Evolutionary conservation across 1,140 invertebrate species (phyloP).

Genomic region (Drosophila tropicalis): DNA sequence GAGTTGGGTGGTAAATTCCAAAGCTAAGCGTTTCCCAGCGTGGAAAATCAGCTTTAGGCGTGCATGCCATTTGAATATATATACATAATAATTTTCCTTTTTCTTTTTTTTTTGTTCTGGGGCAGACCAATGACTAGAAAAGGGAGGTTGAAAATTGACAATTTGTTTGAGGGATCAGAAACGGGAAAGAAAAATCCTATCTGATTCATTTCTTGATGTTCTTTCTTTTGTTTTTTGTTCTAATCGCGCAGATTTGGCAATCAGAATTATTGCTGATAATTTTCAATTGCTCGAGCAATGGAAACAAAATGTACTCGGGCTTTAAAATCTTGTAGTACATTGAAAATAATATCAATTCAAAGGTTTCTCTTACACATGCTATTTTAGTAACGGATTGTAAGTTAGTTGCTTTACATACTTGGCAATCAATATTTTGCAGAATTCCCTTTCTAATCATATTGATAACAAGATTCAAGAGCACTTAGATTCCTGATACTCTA

Average conservation of each 20-base stretch:
- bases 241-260: conserved; percentile 11
- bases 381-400: no score
- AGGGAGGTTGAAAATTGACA: conserved; percentile 46
- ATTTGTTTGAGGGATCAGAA: conserved; percentile 20
- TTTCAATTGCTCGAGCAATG: no score
- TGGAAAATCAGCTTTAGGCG: conserved; percentile 74
- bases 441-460: no score
- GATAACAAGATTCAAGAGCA: no score
- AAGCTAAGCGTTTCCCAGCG: conserved; percentile 41
- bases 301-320: no score
- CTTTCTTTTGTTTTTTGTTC: conserved; percentile 1
- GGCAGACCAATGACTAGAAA: conserved; percentile 28
- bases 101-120: conserved; percentile 21
- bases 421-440: no score
- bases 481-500: no score
- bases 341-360: no score
- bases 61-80: conserved; percentile 73
- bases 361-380: no score
- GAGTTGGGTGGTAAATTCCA: neutral
- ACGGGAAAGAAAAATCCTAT: conserved; percentile 18
- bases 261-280: neutral
- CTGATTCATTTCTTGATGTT: conserved; percentile 8
- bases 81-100: conserved; percentile 33
- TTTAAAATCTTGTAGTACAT: no score
- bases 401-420: no score